Evolutionary conservation across 2,888 invertebrate species (phyloP), one percentile per base, ranked within the genome.

Genomic region (Lysandra bellargus): DNA sequence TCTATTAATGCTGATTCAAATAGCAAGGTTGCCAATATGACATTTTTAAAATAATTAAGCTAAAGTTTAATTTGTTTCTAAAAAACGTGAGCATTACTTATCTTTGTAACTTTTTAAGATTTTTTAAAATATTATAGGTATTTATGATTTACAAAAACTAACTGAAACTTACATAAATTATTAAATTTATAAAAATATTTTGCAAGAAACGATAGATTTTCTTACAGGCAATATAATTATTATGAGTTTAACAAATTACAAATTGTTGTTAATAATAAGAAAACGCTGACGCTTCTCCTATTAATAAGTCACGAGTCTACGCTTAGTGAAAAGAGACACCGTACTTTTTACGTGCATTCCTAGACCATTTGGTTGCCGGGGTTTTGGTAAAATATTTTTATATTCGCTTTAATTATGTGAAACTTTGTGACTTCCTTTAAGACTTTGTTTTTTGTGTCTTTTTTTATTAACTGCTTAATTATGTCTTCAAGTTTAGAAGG

Each of bases 351-450:
- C 79, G 81, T 78, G 80, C 84, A 86, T 85, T 85, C 86, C 82
- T 80, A 79, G 78, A 83, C 80, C 83, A 83, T 83, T 83, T 77
- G 78, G 85, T 85, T 83, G 83, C 84, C 85, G 30, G 57, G 75
- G 76, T 17, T 69, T 33, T 33, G 76, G 44, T 75, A 75, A 75
- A 75, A 75, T 75, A 75, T 75, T 75, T 83, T 82, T 84, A 84
- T 83, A 82, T 82, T 84, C 78, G 79, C 80, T 82, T 83, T 85
- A 84, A 86, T 85, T 85, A 86, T 81, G 83, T 83, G 85, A 83
- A 84, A 84, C 81, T 86, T 84, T 84, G 84, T 84, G 84, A 84
- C 86, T 86, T 85, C 87, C 86, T 83, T 80, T 80, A 33, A n/a
- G 57, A 69, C 49, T 57, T 80, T 82, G 81, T 81, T 81, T 81